Conservation (phyloP, 2,113 vertebrate genomes). For the Uropsilus gracilis region DNA sequence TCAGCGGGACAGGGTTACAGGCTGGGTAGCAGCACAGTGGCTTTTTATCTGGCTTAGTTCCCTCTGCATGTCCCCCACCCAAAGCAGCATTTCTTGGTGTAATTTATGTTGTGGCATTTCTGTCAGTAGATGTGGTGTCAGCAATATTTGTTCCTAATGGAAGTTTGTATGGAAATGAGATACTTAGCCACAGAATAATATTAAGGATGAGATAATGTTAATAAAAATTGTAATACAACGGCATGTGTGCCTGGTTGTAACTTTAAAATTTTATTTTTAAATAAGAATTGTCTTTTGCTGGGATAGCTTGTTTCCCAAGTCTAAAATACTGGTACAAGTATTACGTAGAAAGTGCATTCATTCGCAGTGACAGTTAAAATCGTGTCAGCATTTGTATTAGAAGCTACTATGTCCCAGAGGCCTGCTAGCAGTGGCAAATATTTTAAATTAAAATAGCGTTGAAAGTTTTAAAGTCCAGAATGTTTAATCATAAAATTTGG, state of each 20-base stretch:
- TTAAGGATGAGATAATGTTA: constrained; percentile 83
- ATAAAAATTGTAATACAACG: constrained; percentile 79
- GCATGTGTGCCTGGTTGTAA: constrained; percentile 51
- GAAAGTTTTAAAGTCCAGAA: constrained; percentile 25
- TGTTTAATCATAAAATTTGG: constrained; percentile 41
- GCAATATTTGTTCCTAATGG: constrained; percentile 85
- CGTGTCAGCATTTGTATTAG: not conserved
- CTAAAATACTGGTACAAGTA: not conserved
- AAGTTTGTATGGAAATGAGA: constrained; percentile 86
- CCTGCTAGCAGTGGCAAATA: not conserved
- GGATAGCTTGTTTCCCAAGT: constrained; percentile 50
- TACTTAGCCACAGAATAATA: constrained; percentile 84
- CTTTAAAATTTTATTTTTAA: constrained; percentile 13
- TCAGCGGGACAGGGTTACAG: constrained; percentile 78
- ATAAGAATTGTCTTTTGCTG: constrained; percentile 48
- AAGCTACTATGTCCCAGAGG: not conserved
- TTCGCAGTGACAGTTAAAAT: not conserved
- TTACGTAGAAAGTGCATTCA: not conserved
- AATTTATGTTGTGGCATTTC: constrained; percentile 85
- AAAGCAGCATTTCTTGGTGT: constrained; percentile 68
- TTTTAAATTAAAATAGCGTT: constrained; percentile 47
- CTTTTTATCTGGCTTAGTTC: constrained; percentile 86
- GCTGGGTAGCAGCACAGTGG: constrained; percentile 78
- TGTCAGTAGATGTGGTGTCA: constrained; percentile 87
- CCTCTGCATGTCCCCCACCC: constrained; percentile 39